These are phyloP conservation scores for Albula glossodonta DNA, from an alignment of 2,113 vertebrate species.

Conservation along the genomic window DNA sequence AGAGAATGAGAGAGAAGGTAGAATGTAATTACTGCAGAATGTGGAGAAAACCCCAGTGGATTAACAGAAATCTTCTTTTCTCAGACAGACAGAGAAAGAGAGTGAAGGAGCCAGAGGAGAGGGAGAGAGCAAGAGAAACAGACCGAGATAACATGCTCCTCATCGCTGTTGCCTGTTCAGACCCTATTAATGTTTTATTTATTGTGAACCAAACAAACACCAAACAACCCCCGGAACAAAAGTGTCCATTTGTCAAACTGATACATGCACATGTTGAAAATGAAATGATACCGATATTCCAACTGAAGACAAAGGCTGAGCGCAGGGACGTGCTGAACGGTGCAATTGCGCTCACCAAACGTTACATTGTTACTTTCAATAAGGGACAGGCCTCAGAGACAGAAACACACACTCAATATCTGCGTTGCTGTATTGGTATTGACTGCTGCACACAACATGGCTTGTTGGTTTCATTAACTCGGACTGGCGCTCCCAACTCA, in stretches of 20 bases:
- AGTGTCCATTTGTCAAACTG: conserved; percentile 11
- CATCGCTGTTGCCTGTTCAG: neutral
- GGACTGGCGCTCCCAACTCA: neutral
- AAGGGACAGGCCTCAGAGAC: neutral
- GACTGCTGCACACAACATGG: neutral
- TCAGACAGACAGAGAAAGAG: conserved; percentile 15
- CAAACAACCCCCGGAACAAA: neutral
- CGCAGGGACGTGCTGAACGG: neutral
- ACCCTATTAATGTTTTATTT: conserved; percentile 24
- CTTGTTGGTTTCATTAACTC: conserved; percentile 7
- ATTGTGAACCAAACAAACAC: conserved; percentile 11
- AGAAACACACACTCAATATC: neutral
- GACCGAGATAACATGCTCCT: neutral
- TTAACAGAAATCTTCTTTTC: conserved; percentile 18
- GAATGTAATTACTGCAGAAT: conserved; percentile 45
- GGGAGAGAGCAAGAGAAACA: conserved; percentile 8
- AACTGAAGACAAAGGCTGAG: neutral
- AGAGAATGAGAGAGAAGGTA: conserved; percentile 3
- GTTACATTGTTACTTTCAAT: conserved; percentile 9
- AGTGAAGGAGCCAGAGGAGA: conserved; percentile 3
- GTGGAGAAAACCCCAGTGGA: conserved; percentile 24
- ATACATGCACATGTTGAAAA: neutral
- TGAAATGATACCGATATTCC: conserved; percentile 11
- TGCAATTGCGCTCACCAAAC: neutral
- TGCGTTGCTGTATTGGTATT: neutral